Base-by-base conservation (phyloP, 2,113 vertebrate genomes). In the Poeciliopsis occidentalis region DNA sequence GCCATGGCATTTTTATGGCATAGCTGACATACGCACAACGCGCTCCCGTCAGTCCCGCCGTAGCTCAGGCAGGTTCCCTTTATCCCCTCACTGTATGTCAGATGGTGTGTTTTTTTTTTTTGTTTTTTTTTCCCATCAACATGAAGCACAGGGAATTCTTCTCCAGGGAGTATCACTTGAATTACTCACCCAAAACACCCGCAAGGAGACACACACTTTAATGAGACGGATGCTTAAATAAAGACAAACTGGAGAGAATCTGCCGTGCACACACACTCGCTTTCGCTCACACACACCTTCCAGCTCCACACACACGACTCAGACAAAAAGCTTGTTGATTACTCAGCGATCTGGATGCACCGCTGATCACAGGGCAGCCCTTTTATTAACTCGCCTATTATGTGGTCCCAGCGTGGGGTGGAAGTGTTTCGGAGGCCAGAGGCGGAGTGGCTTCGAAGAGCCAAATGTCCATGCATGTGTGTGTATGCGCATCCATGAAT, bases 1-100 rank as follows among this genome's bases (percentile, higher is more conserved):
- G 34, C 85, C 92, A 90, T 93, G 93, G 88, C 92, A 94, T 94
- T 91, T 91, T 91, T 93, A 91, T 92, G 91, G 92, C 92, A 86
- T 81, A 86, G 86, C 84, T 86, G 90, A 87, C 88, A 91, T 85
- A 91, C 74, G 70, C 80, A 91, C 85, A 85, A 87, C 89, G 64
- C 90, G 64, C 73, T 37, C 85, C 69, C 72, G n/a, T 72, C 84
- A 85, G 75, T 64, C 66, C 30, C 77, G 78, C 67, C 12, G 4
- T 54, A 60, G 67, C 83, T 77, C 68, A n/a, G 51, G 71, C 60
- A 11, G 74, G 71, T 67, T 71, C 64, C 79, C 68, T 90, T 90
- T 87, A 80, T 85, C 69, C 68, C 69, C 0, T 22, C 80, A 81
- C 91, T 88, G 81, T 83, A 87, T 85, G 82, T 92, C 81, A 84